These are phyloP conservation scores for Metopolophium dirhodum DNA, from an alignment of 1,140 invertebrate species.

Conservation along the genomic window DNA sequence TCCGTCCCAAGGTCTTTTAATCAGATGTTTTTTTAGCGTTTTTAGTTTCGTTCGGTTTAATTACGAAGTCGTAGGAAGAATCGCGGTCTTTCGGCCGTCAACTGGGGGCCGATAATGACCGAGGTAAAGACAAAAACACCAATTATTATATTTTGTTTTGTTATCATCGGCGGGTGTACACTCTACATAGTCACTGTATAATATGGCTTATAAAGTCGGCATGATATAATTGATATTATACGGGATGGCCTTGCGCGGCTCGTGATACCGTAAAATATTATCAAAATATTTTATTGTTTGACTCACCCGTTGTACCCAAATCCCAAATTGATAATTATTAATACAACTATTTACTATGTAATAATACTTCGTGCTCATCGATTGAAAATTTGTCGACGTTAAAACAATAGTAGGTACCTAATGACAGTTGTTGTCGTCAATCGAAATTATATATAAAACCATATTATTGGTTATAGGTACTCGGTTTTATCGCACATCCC, in stretches of 20 bases:
- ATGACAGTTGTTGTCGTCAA: background rate
- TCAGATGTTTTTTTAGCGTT: background rate
- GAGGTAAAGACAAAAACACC: slow-evolving; percentile 22
- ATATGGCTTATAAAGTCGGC: background rate
- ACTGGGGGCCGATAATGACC: slow-evolving; percentile 32
- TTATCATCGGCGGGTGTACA: background rate
- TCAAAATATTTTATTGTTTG: slow-evolving; percentile 12
- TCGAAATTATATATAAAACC: background rate
- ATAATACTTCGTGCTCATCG: background rate
- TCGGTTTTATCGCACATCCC: background rate
- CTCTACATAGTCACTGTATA: background rate
- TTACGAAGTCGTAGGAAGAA: slow-evolving; percentile 1
- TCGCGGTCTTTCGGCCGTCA: slow-evolving; percentile 5
- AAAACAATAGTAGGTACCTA: background rate
- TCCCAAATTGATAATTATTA: background rate
- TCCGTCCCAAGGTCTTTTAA: slow-evolving; percentile 20
- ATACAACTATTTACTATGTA: background rate
- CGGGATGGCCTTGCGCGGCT: background rate
- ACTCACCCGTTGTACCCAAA: background rate
- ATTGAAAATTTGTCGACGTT: background rate
- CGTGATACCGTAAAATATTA: background rate
- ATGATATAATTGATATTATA: background rate
- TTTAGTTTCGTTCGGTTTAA: background rate
- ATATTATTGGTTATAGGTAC: background rate
- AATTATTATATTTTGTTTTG: slow-evolving; percentile 34